These are phyloP conservation scores for Tubiluchus corallicola DNA, from an alignment of 2,888 invertebrate species.

Conservation along the genomic window DNA sequence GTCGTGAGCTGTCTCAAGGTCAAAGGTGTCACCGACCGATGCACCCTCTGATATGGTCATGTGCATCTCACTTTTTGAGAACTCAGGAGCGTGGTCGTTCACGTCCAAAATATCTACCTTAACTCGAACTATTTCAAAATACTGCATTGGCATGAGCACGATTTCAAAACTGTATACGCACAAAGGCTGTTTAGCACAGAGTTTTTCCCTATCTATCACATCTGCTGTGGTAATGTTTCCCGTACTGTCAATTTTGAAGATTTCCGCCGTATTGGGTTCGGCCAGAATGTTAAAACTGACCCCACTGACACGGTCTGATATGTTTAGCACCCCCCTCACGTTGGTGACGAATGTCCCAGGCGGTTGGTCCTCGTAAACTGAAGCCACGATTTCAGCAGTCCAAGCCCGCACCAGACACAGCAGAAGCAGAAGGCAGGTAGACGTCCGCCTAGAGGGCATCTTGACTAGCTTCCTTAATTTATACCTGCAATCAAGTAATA, in stretches of 20 bases:
- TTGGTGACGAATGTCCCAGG: not conserved
- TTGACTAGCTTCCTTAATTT: too few species aligned
- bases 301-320: not conserved
- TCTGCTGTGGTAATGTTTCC: not conserved
- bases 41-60: conserved; percentile 1
- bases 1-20: not conserved
- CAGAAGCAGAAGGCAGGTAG: too few species aligned
- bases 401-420: not conserved
- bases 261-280: not conserved
- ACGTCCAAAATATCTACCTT: not conserved
- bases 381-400: not conserved
- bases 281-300: not conserved
- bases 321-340: not conserved
- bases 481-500: too few species aligned
- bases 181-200: not conserved
- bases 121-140: not conserved
- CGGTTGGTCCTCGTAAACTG: not conserved
- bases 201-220: not conserved
- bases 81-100: not conserved
- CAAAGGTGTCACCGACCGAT: not conserved
- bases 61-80: not conserved
- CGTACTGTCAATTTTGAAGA: not conserved
- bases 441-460: too few species aligned
- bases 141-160: conserved; percentile 3
- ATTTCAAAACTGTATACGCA: conserved; percentile 1